Percentiles rank a stretch among this genome's conserved stretches.
These are phyloP conservation scores for Brachyopa scutellaris DNA, from an alignment of 2,888 invertebrate genomes.

Conservation along the genomic window DNA sequence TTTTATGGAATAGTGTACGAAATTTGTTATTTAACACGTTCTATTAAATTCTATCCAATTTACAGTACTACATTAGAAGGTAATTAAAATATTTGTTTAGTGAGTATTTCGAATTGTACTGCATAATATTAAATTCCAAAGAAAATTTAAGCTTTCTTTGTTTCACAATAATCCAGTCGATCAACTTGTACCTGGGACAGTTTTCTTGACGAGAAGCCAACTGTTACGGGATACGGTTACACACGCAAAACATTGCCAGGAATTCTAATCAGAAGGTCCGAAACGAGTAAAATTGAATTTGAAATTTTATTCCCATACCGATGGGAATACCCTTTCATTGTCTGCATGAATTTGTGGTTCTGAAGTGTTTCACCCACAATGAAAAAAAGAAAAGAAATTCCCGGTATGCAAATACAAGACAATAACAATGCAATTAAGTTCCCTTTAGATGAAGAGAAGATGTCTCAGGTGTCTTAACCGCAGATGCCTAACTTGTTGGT, in stretches of 20 bases:
- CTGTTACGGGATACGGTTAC: background rate
- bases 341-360: background rate
- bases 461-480: conserved; percentile 6
- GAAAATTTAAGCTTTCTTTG: background rate
- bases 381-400: too few relatives aligned
- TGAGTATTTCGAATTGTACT: too few relatives aligned
- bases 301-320: background rate
- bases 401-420: background rate
- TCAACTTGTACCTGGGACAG: too few relatives aligned
- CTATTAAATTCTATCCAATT: too few relatives aligned
- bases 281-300: background rate
- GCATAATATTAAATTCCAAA: too few relatives aligned
- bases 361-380: background rate
- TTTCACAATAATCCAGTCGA: too few relatives aligned
- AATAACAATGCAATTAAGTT: conserved; percentile 16
- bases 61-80: too few relatives aligned
- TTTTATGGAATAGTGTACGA: too few relatives aligned
- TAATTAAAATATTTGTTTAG: too few relatives aligned
- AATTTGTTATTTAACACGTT: too few relatives aligned
- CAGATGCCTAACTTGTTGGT: too few relatives aligned
- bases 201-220: background rate
- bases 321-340: background rate
- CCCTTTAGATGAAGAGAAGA: background rate
- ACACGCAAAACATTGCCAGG: background rate
- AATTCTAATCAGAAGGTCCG: background rate